phyloP scores from a whole-genome alignment of 2,888 invertebrate species.

The Protodeltote pygarga region DNA sequence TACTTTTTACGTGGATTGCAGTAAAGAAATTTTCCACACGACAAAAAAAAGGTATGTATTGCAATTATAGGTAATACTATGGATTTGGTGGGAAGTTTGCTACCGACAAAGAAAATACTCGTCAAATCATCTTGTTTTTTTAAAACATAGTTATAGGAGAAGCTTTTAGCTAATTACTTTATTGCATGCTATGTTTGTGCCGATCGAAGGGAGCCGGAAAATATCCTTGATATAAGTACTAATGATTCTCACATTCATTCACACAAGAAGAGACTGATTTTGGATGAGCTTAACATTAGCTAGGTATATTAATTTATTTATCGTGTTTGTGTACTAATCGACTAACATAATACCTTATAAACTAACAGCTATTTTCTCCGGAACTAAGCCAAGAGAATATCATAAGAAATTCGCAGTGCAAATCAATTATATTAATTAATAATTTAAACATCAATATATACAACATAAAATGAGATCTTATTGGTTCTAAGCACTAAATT shows the following conservation, averaged over 20 bases:
- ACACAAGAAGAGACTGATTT: not conserved
- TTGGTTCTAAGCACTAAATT: too few relatives aligned
- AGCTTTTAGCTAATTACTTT: constrained; percentile 48
- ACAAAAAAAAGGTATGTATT: too few relatives aligned
- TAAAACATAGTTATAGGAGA: constrained; percentile 11
- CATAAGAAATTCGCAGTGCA: constrained; percentile 38
- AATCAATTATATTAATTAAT: constrained; percentile 13
- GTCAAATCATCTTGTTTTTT: constrained; percentile 2
- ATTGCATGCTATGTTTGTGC: constrained; percentile 45
- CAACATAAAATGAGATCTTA: constrained; percentile 11
- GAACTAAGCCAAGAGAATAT: constrained; percentile 18
- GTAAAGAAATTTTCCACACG: too few relatives aligned
- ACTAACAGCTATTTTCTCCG: constrained; percentile 15
- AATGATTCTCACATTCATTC: constrained; percentile 31
- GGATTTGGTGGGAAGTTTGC: not conserved
- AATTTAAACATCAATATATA: constrained; percentile 12
- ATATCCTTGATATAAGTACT: constrained; percentile 7
- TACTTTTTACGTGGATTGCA: too few relatives aligned
- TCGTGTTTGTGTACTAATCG: not conserved
- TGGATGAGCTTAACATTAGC: constrained; percentile 10
- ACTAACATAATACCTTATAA: not conserved
- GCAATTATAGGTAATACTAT: too few relatives aligned
- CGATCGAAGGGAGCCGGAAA: constrained; percentile 13
- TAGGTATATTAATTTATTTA: constrained; percentile 1
- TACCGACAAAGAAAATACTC: not conserved